A percentile compares a stretch with the other conserved stretches of the same genome.
phyloP scores from a whole-genome alignment of 2,888 invertebrate genomes.

The Rotaria magnacalcarata region DNA sequence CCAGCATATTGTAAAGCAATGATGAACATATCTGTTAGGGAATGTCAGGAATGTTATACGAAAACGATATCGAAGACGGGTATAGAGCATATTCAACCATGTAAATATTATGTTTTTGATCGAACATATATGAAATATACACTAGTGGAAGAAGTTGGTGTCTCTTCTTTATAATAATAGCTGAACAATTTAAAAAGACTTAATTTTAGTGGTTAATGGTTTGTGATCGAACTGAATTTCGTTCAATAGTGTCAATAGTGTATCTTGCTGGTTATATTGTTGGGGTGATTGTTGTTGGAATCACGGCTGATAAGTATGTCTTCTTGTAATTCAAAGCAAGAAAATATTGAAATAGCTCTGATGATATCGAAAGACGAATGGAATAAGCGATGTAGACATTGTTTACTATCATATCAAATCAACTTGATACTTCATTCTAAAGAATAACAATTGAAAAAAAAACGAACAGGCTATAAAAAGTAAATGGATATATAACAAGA shows the following conservation, averaged over 20 bases:
- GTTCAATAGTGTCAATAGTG: background rate
- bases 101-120: conserved; percentile 25
- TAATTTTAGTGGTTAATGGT: background rate
- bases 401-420: background rate
- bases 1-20: background rate
- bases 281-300: conserved; percentile 11
- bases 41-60: conserved; percentile 31
- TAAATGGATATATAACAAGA: background rate
- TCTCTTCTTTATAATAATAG: background rate
- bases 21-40: conserved; percentile 26
- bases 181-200: no score
- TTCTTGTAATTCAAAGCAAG: background rate
- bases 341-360: no score
- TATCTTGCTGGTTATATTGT: conserved; percentile 14
- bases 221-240: conserved; percentile 28
- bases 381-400: background rate
- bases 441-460: background rate
- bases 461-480: background rate
- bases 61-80: background rate
- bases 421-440: background rate
- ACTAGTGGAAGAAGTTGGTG: conserved; percentile 27
- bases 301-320: conserved; percentile 30
- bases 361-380: no score
- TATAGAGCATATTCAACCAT: background rate
- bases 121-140: background rate